Evolutionary conservation across 2,888 invertebrate genomes (phyloP), one percentile per base, ranked within the genome.

Genomic region (Biston betularia): DNA sequence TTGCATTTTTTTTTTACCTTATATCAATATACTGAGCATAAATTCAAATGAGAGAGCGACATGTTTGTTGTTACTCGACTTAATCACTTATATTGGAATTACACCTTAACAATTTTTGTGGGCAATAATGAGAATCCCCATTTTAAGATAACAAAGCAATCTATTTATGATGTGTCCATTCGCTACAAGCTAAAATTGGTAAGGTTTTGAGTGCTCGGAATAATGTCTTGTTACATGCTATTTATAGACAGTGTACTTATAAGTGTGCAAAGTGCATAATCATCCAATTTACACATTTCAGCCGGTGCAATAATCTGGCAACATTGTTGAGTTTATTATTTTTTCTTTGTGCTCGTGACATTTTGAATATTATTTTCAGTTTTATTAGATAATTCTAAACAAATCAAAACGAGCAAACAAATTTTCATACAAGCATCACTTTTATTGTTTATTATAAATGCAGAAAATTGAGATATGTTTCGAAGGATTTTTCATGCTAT

Each of bases 111-210:
- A 54, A 54, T 33, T 72, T 83, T 87, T 86, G 83, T 85, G 86
- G 86, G 86, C 86, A 89, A 89, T 87, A 82, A 50, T 72, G 72
- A 68, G 59, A 57, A 53, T 8, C 38, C n/a, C 33, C 54, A 56
- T 49, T 55, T 46, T 33, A 44, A n/a, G 6, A 33, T 10, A 11
- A 38, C 12, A 53, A 53, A 15, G 44, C 38, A 45, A 34, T 48
- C 24, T n/a, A 14, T 24, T 49, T 24, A 46, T 14, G 11, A 24
- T 49, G 48, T 8, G 33, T 33, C 33, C 46, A 54, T n/a, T 33
- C 5, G 44, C 14, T 45, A n/a, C 7, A n/a, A 45, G 35, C 12
- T 45, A 34, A 50, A 53, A 45, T 53, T 42, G 24, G 50, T n/a
- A 45, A 54, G 24, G n/a, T 44, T 2, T 14, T 33, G 24, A 8